Evolutionary conservation across 2,888 invertebrate species (phyloP).

Genomic region (Dynastes grantii): DNA sequence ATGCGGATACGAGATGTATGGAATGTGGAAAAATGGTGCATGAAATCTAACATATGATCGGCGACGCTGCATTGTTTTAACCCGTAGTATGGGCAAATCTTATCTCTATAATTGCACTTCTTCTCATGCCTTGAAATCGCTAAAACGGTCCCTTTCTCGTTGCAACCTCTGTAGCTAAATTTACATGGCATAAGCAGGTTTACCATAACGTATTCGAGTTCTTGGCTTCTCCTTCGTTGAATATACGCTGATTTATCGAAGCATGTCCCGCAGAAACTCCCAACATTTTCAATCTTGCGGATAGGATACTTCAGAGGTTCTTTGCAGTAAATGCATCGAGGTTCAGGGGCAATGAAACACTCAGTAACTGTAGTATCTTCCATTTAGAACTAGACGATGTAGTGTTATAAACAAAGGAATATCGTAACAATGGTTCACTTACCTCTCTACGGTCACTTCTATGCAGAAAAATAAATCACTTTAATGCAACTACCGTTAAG

Average conservation of each 20-base stretch:
- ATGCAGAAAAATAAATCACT: background rate
- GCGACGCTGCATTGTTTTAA: constrained; percentile 26
- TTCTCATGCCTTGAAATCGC: constrained; percentile 44
- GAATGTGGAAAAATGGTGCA: constrained; percentile 26
- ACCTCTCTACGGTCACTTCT: constrained; percentile 18
- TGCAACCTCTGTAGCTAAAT: constrained; percentile 42
- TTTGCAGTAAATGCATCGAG: constrained; percentile 34
- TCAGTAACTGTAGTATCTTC: constrained; percentile 2
- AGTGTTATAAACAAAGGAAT: constrained; percentile 19
- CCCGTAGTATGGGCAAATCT: constrained; percentile 38
- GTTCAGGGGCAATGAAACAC: background rate
- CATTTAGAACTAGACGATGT: constrained; percentile 18
- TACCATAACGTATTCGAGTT: constrained; percentile 34
- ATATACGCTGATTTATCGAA: constrained; percentile 34
- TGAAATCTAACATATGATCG: constrained; percentile 18
- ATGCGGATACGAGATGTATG: constrained; percentile 28
- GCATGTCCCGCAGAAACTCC: constrained; percentile 43
- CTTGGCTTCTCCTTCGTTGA: background rate
- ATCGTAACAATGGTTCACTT: background rate
- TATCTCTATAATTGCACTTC: constrained; percentile 38
- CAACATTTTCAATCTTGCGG: constrained; percentile 37
- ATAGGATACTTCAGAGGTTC: constrained; percentile 41
- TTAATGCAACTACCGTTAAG: background rate
- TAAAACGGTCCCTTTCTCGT: constrained; percentile 20
- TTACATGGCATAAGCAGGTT: constrained; percentile 46